A percentile compares a stretch with the other conserved stretches of the same genome.
Evolutionary conservation across 2,113 vertebrate genomes (phyloP).

Genomic region (Xiphias gladius): DNA sequence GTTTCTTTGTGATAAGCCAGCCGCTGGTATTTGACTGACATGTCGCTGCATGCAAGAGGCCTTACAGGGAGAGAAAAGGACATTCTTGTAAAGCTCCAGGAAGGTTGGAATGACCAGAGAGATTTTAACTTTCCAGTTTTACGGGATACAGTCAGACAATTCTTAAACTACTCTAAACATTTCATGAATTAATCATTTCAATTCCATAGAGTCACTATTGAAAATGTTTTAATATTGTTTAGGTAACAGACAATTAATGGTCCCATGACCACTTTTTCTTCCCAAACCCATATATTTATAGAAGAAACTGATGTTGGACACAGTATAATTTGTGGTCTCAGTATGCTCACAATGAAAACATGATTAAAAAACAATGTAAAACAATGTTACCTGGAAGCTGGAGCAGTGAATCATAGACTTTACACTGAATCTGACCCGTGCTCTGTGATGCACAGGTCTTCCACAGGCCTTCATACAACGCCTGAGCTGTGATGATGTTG

Average conservation of each 20-base stretch:
- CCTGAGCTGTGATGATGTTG: constrained; percentile 95
- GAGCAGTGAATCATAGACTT: constrained; percentile 92
- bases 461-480: constrained; percentile 95
- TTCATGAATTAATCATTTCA: neutral
- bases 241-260: neutral
- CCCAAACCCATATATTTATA: neutral
- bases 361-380: neutral
- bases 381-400: constrained; percentile 87
- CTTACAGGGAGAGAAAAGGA: neutral
- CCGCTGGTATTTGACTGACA: constrained; percentile 71
- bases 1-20: neutral
- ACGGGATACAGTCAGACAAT: neutral
- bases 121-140: neutral
- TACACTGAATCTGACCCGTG: constrained; percentile 96
- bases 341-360: neutral
- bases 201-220: neutral
- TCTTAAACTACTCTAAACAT: neutral
- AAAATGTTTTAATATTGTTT: neutral
- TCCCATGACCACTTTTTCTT: neutral
- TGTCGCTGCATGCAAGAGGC: constrained; percentile 68
- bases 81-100: neutral
- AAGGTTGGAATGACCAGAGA: constrained; percentile 27
- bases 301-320: neutral
- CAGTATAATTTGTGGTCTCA: neutral
- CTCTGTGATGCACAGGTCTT: constrained; percentile 94